phyloP scores from a whole-genome alignment of 2,888 invertebrate species.

The Hyposoter didymator region DNA sequence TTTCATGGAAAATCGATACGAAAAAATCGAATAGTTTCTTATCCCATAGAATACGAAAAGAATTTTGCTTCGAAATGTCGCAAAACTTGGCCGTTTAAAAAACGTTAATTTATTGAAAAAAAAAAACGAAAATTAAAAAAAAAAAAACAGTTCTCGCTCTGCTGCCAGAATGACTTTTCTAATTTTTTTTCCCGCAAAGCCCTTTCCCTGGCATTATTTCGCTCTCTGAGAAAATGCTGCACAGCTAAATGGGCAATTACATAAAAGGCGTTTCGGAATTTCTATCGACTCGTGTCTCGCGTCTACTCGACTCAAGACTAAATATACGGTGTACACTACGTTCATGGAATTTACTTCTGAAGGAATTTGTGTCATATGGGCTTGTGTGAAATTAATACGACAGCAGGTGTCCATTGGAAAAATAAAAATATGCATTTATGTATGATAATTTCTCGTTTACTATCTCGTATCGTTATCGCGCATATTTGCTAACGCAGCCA shows the following conservation, averaged over 20 bases:
- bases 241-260: neutral
- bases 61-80: neutral
- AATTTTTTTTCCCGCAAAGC: neutral
- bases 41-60: neutral
- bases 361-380: slow-evolving; percentile 7
- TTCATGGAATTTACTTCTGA: slow-evolving; percentile 14
- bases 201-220: neutral
- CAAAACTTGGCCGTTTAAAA: neutral
- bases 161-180: no score
- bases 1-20: neutral
- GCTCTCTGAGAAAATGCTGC: neutral
- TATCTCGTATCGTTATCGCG: slow-evolving; percentile 17
- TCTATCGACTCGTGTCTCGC: neutral
- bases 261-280: slow-evolving; percentile 10
- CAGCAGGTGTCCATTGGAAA: neutral
- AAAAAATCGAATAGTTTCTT: neutral
- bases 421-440: neutral
- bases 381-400: slow-evolving; percentile 9
- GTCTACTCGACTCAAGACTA: neutral
- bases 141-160: neutral
- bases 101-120: no score
- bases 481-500: neutral
- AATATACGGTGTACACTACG: slow-evolving; percentile 2
- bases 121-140: no score
- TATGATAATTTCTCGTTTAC: slow-evolving; percentile 5